Evolutionary conservation across 2,888 invertebrate species (phyloP).

Genomic region (Euclidia mi): DNA sequence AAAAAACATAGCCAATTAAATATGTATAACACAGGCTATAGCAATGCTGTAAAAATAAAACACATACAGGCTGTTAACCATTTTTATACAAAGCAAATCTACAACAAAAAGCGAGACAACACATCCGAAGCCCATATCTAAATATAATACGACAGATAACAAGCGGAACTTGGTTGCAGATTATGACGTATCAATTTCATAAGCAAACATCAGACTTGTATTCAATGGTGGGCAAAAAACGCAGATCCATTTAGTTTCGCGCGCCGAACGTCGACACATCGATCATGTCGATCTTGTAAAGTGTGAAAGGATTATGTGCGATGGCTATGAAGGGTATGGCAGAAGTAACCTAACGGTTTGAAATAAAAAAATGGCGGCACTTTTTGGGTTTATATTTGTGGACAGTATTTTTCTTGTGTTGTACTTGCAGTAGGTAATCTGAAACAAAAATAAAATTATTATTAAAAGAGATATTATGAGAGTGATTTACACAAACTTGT

Average conservation of each 20-base stretch:
- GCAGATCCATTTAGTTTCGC: slow-evolving; percentile 66
- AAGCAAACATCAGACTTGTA: slow-evolving; percentile 39
- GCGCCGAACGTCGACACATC: slow-evolving; percentile 62
- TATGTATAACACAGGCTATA: too few species aligned
- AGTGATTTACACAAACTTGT: too few species aligned
- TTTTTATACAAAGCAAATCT: too few species aligned
- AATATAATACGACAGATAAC: slow-evolving; percentile 29
- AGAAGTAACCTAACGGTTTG: slow-evolving; percentile 27
- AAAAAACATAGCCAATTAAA: too few species aligned
- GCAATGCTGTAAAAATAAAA: too few species aligned
- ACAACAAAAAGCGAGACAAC: too few species aligned
- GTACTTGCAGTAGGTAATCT: not conserved
- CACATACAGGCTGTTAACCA: too few species aligned
- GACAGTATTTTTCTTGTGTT: not conserved
- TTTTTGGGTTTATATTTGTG: slow-evolving; percentile 2
- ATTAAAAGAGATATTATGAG: too few species aligned
- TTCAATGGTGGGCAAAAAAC: slow-evolving; percentile 39
- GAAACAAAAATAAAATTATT: not conserved
- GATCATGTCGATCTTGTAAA: slow-evolving; percentile 74
- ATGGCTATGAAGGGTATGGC: slow-evolving; percentile 9
- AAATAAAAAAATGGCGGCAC: slow-evolving; percentile 4
- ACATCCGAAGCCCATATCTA: slow-evolving; percentile 3
- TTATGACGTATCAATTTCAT: slow-evolving; percentile 53
- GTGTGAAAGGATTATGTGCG: slow-evolving; percentile 73
- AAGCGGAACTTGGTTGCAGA: slow-evolving; percentile 27